These are phyloP conservation scores for Oscheius sp. DNA, from an alignment of 2,888 invertebrate species.

Conservation along the genomic window DNA sequence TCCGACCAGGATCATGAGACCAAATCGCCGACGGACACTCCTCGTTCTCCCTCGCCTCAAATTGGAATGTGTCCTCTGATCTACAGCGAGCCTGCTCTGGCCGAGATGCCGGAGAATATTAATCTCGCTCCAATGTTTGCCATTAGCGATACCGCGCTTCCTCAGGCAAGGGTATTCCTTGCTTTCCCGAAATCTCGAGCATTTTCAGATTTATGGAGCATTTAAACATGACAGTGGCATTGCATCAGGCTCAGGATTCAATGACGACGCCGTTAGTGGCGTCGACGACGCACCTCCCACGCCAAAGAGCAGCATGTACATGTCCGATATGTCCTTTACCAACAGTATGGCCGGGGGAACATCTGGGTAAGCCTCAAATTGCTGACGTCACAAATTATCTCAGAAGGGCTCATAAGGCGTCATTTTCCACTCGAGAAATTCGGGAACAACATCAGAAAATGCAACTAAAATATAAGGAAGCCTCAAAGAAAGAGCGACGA, in stretches of 20 bases:
- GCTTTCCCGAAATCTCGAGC: not conserved
- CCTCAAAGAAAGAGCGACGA: constrained; percentile 50
- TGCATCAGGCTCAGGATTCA: constrained; percentile 22
- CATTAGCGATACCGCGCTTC: constrained; percentile 39
- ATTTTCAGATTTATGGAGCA: constrained; percentile 27
- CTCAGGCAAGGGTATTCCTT: constrained; percentile 26
- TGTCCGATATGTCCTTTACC: constrained; percentile 38
- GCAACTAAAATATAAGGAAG: constrained; percentile 67
- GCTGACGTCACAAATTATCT: constrained; percentile 4
- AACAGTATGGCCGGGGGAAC: constrained; percentile 28
- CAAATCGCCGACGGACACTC: constrained; percentile 31
- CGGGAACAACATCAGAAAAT: constrained; percentile 70
- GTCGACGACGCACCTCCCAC: constrained; percentile 18
- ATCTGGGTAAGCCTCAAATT: not conserved
- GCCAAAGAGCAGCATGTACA: constrained; percentile 36
- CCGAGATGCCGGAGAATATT: constrained; percentile 14
- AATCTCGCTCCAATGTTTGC: constrained; percentile 31
- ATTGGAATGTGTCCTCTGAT: constrained; percentile 39
- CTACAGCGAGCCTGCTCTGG: constrained; percentile 40
- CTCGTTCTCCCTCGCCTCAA: constrained; percentile 29
- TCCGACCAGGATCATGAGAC: not conserved
- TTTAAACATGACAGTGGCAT: constrained; percentile 36
- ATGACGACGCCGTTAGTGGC: constrained; percentile 21
- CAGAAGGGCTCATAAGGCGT: constrained; percentile 52
- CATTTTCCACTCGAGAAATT: constrained; percentile 65